These are phyloP conservation scores for Euglossa dilemma DNA, from an alignment of 1,140 invertebrate species.

Conservation along the genomic window DNA sequence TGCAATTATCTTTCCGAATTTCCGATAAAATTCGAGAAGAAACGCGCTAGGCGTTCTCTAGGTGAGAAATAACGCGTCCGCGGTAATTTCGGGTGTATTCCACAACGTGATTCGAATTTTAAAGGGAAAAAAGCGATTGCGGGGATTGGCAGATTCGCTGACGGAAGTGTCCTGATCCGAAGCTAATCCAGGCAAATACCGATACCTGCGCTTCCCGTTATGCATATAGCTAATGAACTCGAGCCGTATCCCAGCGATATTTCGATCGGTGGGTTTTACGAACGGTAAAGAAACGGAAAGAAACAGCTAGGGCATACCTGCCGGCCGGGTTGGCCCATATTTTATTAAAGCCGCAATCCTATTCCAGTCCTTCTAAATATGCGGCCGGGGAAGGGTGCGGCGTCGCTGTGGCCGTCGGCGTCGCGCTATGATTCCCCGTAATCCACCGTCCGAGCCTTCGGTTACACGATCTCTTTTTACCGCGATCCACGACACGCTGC, in stretches of 20 bases:
- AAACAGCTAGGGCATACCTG: conserved; percentile 1
- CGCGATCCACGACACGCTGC: conserved; percentile 1
- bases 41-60: too few relatives aligned
- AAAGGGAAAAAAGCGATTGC: neutral
- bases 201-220: neutral
- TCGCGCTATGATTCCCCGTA: neutral
- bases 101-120: too few relatives aligned
- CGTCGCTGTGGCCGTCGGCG: conserved; percentile 1
- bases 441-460: conserved; percentile 27
- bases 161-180: neutral
- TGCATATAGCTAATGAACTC: neutral
- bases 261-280: neutral
- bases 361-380: conserved; percentile 16
- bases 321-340: neutral
- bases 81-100: too few relatives aligned
- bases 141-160: neutral
- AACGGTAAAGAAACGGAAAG: neutral
- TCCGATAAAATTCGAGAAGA: too few relatives aligned
- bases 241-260: neutral
- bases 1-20: too few relatives aligned
- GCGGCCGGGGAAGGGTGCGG: neutral
- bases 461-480: conserved; percentile 46
- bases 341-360: conserved; percentile 18
- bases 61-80: too few relatives aligned
- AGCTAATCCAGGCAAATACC: neutral